phyloP scores from a whole-genome alignment of 2,113 vertebrate species.

The Haemorhous mexicanus region DNA sequence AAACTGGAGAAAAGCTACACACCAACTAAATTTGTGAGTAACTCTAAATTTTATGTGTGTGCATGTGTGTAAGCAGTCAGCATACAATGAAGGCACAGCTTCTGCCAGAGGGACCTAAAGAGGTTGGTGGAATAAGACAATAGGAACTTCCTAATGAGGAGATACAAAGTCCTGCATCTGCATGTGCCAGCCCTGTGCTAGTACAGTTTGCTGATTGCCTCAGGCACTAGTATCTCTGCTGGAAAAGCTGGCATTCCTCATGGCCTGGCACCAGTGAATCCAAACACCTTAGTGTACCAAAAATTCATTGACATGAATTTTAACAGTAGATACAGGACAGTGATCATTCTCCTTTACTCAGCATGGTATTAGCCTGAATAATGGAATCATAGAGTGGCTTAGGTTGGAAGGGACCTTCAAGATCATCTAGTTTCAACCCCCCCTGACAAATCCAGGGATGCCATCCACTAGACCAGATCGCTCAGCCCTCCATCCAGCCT shows the following conservation, averaged over 20 bases:
- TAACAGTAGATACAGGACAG: neutral
- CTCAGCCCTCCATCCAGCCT: neutral
- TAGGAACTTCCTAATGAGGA: neutral
- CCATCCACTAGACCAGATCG: too few species aligned
- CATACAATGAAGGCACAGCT: neutral
- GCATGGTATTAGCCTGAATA: neutral
- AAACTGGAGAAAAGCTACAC: neutral
- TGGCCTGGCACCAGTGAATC: neutral
- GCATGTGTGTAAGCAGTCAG: neutral
- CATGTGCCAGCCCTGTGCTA: rapidly evolving
- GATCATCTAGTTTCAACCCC: neutral
- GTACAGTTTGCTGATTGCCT: neutral
- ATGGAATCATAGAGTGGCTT: neutral
- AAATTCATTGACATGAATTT: neutral
- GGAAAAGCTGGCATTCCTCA: neutral
- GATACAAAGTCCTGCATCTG: neutral
- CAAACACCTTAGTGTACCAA: neutral
- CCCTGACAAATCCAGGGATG: neutral
- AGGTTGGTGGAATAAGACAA: neutral
- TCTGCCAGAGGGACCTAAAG: neutral
- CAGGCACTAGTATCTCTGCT: neutral
- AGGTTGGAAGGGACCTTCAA: neutral
- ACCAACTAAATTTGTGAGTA: neutral
- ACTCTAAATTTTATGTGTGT: neutral
- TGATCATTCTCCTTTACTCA: neutral